These are phyloP conservation scores for Scaptomyza reducta DNA, from an alignment of 2,888 invertebrate species.

Conservation along the genomic window DNA sequence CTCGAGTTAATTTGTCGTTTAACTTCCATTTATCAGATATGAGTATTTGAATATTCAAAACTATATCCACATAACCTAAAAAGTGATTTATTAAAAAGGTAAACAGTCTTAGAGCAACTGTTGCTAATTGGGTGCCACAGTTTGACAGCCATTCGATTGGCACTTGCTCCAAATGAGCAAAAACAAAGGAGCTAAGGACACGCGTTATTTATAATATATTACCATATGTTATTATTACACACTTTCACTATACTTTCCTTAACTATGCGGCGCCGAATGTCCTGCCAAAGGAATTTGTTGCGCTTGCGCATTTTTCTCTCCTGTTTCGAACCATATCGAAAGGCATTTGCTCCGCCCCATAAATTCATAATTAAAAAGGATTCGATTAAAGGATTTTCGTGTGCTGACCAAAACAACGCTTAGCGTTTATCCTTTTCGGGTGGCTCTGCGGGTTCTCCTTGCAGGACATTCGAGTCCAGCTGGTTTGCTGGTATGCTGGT, in stretches of 20 bases:
- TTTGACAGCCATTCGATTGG: slow-evolving; percentile 17
- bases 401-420: slow-evolving; percentile 34
- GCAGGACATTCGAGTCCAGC: slow-evolving; percentile 39
- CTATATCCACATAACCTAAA: background rate
- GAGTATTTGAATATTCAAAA: too few species aligned
- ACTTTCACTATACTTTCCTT: slow-evolving; percentile 53
- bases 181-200: slow-evolving; percentile 8
- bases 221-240: slow-evolving; percentile 39
- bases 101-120: slow-evolving; percentile 7
- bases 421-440: slow-evolving; percentile 23
- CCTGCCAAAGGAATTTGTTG: slow-evolving; percentile 41
- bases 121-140: slow-evolving; percentile 12
- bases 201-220: slow-evolving; percentile 18
- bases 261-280: slow-evolving; percentile 9
- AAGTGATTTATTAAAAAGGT: background rate
- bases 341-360: slow-evolving; percentile 45
- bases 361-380: slow-evolving; percentile 66
- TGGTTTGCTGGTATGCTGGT: slow-evolving; percentile 34
- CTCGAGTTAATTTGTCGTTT: too few species aligned
- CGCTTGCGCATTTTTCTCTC: slow-evolving; percentile 41
- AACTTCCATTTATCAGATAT: too few species aligned
- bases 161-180: slow-evolving; percentile 40
- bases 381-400: slow-evolving; percentile 25
- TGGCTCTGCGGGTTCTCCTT: slow-evolving; percentile 25
- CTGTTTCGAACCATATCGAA: slow-evolving; percentile 27